These are phyloP conservation scores for Clupea harengus DNA, from an alignment of 2,113 vertebrate species.

Conservation along the genomic window DNA sequence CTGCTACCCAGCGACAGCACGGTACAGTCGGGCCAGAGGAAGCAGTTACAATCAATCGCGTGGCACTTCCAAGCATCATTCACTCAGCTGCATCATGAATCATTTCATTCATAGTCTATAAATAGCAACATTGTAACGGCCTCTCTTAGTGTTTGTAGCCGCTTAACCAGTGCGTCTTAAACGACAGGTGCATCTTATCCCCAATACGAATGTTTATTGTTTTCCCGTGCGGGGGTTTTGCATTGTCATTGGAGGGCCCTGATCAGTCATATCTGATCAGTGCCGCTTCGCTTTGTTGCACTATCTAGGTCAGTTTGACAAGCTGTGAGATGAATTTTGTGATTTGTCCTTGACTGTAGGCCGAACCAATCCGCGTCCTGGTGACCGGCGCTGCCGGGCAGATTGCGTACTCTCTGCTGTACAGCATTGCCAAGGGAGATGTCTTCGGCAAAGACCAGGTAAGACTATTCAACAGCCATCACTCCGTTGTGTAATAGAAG, in stretches of 20 bases:
- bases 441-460: conserved; percentile 98
- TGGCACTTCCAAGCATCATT: background rate
- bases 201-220: background rate
- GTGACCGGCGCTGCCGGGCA: conserved; percentile 96
- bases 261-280: background rate
- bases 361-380: conserved; percentile 86
- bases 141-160: background rate
- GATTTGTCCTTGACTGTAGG: conserved; percentile 59
- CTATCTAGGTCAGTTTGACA: conserved; percentile 33
- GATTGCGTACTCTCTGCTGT: conserved; percentile 94
- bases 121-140: background rate
- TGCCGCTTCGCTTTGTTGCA: background rate
- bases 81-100: background rate
- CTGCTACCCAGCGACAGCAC: background rate
- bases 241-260: background rate
- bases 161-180: background rate
- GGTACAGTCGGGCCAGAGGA: background rate
- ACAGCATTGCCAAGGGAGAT: conserved; percentile 95
- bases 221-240: background rate
- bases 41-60: background rate
- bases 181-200: background rate
- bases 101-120: background rate
- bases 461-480: background rate
- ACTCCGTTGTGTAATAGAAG: conserved; percentile 38
- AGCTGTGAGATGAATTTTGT: conserved; percentile 7